phyloP scores from a whole-genome alignment of 2,797 vertebrate genomes.

The Lepidocolaptes lacrymiger region DNA sequence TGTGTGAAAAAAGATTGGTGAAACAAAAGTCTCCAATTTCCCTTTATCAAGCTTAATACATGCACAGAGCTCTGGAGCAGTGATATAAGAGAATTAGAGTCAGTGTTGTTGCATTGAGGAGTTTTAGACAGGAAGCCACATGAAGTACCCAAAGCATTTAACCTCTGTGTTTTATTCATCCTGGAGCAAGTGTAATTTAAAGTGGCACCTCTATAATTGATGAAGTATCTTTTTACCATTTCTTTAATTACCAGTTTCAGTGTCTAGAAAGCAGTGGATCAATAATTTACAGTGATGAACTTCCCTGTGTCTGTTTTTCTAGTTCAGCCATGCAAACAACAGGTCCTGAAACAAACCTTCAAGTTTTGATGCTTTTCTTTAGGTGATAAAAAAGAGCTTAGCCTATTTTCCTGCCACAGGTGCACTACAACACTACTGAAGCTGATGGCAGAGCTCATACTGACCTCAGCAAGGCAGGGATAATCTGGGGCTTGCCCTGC shows the following conservation, averaged over 20 bases:
- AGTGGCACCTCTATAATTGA: conserved; percentile 65
- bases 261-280: conserved; percentile 57
- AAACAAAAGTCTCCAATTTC: not conserved
- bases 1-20: not conserved
- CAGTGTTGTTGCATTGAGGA: not conserved
- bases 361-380: not conserved
- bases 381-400: not conserved
- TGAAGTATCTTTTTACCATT: conserved; percentile 61
- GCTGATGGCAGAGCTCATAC: not conserved
- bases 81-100: not conserved
- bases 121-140: not conserved
- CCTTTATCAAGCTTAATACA: not conserved
- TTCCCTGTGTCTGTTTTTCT: not conserved
- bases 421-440: not conserved
- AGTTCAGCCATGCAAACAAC: not conserved
- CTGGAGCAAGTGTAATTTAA: conserved; percentile 64
- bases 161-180: conserved; percentile 38
- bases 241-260: conserved; percentile 69
- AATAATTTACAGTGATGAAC: conserved; percentile 64
- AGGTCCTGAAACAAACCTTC: not conserved
- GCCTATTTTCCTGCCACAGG: not conserved
- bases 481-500: not conserved
- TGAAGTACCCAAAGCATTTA: not conserved
- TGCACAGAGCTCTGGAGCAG: not conserved
- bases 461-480: not conserved